These are phyloP conservation scores for Eutolmus rufibarbis DNA, from an alignment of 2,888 invertebrate species.

Conservation along the genomic window DNA sequence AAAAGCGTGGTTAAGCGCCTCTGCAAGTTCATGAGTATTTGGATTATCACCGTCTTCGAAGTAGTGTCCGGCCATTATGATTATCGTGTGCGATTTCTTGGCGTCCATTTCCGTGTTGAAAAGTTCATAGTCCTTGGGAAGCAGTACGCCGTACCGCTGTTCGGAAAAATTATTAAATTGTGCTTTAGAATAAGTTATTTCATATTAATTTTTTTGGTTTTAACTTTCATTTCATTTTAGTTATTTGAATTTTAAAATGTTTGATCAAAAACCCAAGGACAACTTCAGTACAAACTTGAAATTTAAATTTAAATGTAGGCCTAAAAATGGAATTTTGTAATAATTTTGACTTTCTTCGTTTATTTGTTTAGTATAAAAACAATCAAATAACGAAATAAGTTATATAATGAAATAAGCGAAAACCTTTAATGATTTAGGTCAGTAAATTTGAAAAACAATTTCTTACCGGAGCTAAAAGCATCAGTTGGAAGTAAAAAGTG, in stretches of 20 bases:
- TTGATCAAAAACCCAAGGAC: too few species aligned
- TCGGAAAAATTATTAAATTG: background rate
- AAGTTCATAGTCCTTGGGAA: conserved; percentile 5
- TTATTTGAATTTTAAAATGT: too few species aligned
- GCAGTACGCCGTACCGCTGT: background rate
- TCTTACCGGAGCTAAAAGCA: conserved; percentile 11
- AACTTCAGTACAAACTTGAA: too few species aligned
- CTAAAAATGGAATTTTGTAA: too few species aligned
- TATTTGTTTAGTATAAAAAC: too few species aligned
- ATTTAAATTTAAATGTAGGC: too few species aligned
- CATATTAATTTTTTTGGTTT: too few species aligned
- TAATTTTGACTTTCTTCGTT: too few species aligned
- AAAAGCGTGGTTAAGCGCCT: background rate
- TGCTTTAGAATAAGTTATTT: too few species aligned
- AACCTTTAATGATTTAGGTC: background rate
- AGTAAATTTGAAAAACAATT: background rate
- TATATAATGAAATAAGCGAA: background rate
- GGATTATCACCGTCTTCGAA: background rate
- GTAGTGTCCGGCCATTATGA: background rate
- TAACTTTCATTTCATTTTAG: too few species aligned
- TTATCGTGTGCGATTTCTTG: background rate
- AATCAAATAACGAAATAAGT: background rate
- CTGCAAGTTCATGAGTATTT: background rate
- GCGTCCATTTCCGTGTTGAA: background rate
- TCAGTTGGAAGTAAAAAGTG: conserved; percentile 1